Evolutionary conservation across 2,113 vertebrate genomes (phyloP), one percentile per base, ranked within the genome.

Genomic region (Equus przewalskii): DNA sequence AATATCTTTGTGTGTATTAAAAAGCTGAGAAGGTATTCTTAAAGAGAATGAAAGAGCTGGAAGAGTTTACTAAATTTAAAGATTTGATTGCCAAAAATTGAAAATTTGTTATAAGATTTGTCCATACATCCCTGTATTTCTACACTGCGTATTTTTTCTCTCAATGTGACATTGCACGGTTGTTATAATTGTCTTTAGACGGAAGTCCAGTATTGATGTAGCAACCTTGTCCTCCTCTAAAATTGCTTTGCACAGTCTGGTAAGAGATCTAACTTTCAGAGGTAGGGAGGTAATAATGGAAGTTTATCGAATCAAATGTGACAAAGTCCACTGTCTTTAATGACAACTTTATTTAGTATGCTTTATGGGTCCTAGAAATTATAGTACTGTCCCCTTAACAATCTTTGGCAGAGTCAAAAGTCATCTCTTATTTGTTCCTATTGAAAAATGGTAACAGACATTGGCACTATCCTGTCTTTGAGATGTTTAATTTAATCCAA

Each of bases 171-270:
- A 26, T 54, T 82, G 44, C 79, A 33, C 96, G 56, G 76, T 93
- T 73, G 26, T 65, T 73, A 87, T 19, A 73, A 82, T 64, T 75
- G 56, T 70, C 56, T 89, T 64, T 73, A 96, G 91, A 96, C 92
- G 84, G 72, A 96, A 98, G 65, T 90, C 78, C 84, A 97, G 91
- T 97, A 97, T 86, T 94, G 97, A 98, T 96, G 97, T 91, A 96
- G 91, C 86, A 98, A 98, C 64, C 73, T 96, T 97, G 97, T 98
- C 97, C 95, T 96, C 86, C 80, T 96, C 69, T 70, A 96, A 98
- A 98, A 98, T 96, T 92, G 97, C 92, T 98, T 98, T 97, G 96
- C 92, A 93, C 79, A 98, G 96, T 89, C 96, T 95, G 97, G 96
- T 76, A 98, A 98, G 97, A 97, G 88, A 98, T 93, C 78, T 91